These are phyloP conservation scores for Cichladusa arquata DNA, from an alignment of 2,113 vertebrate genomes.

Conservation along the genomic window DNA sequence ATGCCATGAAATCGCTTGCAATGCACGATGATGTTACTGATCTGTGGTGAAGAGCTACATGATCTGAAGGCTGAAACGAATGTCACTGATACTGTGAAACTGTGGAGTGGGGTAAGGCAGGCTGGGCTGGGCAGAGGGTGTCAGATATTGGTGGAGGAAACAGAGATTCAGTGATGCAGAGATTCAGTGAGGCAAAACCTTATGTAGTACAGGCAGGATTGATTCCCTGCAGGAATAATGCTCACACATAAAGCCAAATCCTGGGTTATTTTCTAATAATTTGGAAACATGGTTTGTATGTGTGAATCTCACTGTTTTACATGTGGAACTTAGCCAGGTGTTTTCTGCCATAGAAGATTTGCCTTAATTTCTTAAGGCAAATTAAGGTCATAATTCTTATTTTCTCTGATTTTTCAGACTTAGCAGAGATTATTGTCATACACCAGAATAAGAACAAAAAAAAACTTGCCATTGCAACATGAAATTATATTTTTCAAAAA, in stretches of 20 bases:
- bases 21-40: background rate
- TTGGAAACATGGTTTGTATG: background rate
- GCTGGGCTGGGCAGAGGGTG: background rate
- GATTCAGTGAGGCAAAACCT: background rate
- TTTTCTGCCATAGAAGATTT: background rate
- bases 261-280: background rate
- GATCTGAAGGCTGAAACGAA: background rate
- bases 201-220: accelerated
- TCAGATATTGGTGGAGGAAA: background rate
- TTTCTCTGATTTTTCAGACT: background rate
- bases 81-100: background rate
- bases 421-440: background rate
- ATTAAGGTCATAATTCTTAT: background rate
- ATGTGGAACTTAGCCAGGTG: background rate
- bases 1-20: accelerated
- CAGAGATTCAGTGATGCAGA: background rate
- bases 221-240: background rate
- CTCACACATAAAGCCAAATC: background rate
- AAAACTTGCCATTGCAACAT: background rate
- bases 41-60: background rate
- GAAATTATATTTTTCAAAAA: slow-evolving; percentile 20
- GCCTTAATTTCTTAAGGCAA: background rate
- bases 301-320: background rate
- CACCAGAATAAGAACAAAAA: background rate
- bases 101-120: background rate